A percentile compares a stretch with the other conserved stretches of the same genome.
These are phyloP conservation scores for Campoletis sonorensis DNA, from an alignment of 1,140 invertebrate genomes.

Conservation along the genomic window DNA sequence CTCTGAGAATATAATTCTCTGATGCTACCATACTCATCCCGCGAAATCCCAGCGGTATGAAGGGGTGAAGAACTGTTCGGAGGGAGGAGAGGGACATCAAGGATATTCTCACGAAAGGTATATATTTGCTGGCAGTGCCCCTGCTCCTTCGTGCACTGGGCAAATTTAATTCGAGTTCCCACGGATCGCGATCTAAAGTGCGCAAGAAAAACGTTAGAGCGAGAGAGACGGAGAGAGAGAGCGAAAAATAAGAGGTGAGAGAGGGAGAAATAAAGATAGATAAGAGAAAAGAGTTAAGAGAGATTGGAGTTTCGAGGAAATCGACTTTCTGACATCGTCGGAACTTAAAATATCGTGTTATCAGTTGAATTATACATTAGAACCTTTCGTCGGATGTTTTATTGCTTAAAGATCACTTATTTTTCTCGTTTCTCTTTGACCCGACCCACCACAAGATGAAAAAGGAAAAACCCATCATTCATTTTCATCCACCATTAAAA, in stretches of 20 bases:
- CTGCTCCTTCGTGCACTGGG: constrained; percentile 31
- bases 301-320: constrained; percentile 13
- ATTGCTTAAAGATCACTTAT: background rate
- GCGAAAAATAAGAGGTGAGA: background rate
- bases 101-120: constrained; percentile 43
- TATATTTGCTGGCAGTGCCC: constrained; percentile 38
- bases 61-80: background rate
- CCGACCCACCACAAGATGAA: background rate
- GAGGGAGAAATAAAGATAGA: background rate
- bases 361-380: constrained; percentile 9
- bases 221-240: background rate
- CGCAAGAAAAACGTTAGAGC: background rate
- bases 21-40: constrained; percentile 41
- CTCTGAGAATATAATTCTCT: constrained; percentile 40
- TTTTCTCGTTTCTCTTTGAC: background rate
- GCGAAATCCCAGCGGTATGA: constrained; percentile 23
- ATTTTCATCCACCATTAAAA: too few relatives aligned
- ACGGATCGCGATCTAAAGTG: constrained; percentile 40
- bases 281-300: background rate
- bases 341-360: constrained; percentile 13
- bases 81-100: background rate
- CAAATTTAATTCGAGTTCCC: constrained; percentile 43
- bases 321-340: constrained; percentile 18
- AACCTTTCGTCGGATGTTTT: background rate
- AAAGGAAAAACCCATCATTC: background rate